Evolutionary conservation across 1,140 invertebrate species (phyloP).

Genomic region (Trachelipus rathkii): DNA sequence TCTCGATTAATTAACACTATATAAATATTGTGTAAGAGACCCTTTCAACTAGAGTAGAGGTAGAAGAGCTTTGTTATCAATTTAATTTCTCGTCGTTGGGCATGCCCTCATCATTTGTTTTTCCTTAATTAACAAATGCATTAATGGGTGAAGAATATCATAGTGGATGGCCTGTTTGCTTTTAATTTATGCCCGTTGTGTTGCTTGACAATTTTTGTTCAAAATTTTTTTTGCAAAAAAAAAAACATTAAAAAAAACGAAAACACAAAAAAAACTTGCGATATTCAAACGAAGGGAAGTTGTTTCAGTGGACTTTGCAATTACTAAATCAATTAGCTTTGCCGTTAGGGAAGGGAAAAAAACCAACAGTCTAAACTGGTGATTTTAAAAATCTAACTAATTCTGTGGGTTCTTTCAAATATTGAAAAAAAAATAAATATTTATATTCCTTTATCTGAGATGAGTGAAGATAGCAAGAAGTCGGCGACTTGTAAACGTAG

Average conservation of each 20-base stretch:
- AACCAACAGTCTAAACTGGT: neutral
- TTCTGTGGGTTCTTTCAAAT: neutral
- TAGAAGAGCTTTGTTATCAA: neutral
- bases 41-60: neutral
- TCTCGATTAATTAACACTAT: no score
- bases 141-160: neutral
- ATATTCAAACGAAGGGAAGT: neutral
- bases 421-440: no score
- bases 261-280: neutral
- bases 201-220: neutral
- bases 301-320: neutral
- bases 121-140: neutral
- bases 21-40: neutral
- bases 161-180: conserved; percentile 2
- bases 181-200: neutral
- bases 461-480: neutral
- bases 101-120: neutral
- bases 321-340: neutral
- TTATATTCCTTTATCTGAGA: neutral
- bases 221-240: neutral
- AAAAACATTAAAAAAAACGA: no score
- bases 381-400: neutral
- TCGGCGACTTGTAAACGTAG: no score
- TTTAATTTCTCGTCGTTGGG: neutral
- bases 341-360: conserved; percentile 6